Evolutionary conservation across 2,797 vertebrate genomes (phyloP).

Genomic region (Eupleurogrammus muticus): DNA sequence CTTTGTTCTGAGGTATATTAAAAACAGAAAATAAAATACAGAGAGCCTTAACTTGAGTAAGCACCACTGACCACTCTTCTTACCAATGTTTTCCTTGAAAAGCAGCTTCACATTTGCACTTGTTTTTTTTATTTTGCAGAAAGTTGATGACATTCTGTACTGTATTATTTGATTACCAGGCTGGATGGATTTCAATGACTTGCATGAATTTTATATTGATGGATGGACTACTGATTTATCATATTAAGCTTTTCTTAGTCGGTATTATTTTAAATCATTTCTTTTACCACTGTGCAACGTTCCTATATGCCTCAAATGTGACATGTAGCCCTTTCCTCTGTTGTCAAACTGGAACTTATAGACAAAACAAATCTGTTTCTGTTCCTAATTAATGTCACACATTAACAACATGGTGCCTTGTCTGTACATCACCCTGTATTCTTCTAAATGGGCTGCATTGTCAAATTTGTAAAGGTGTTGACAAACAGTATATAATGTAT

Average conservation of each 20-base stretch:
- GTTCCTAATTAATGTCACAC: slow-evolving; percentile 21
- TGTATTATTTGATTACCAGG: slow-evolving; percentile 40
- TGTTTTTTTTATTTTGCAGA: slow-evolving; percentile 57
- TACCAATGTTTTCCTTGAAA: slow-evolving; percentile 25
- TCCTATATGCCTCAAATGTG: slow-evolving; percentile 16
- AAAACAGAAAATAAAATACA: slow-evolving; percentile 1
- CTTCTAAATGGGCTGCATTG: slow-evolving; percentile 33
- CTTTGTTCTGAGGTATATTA: slow-evolving; percentile 12
- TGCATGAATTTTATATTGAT: slow-evolving; percentile 36
- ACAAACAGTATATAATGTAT: slow-evolving; percentile 9
- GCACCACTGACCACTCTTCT: slow-evolving; percentile 19
- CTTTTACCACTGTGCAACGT: background rate
- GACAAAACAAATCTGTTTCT: slow-evolving; percentile 51
- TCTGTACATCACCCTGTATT: slow-evolving; percentile 38
- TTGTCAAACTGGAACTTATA: slow-evolving; percentile 41
- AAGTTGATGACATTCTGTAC: slow-evolving; percentile 46
- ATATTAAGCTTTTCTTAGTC: slow-evolving; percentile 2
- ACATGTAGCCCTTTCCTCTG: slow-evolving; percentile 13
- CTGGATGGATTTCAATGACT: slow-evolving; percentile 25
- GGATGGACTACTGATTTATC: slow-evolving; percentile 35
- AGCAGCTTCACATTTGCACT: slow-evolving; percentile 68
- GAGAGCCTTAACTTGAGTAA: slow-evolving; percentile 30
- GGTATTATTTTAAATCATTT: slow-evolving; percentile 21
- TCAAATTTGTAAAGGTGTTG: slow-evolving; percentile 43
- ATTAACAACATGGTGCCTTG: slow-evolving; percentile 76